Percentiles rank a stretch among this genome's conserved stretches.
Evolutionary conservation across 2,113 vertebrate species (phyloP).

Genomic region (Nerophis lumbriciformis): DNA sequence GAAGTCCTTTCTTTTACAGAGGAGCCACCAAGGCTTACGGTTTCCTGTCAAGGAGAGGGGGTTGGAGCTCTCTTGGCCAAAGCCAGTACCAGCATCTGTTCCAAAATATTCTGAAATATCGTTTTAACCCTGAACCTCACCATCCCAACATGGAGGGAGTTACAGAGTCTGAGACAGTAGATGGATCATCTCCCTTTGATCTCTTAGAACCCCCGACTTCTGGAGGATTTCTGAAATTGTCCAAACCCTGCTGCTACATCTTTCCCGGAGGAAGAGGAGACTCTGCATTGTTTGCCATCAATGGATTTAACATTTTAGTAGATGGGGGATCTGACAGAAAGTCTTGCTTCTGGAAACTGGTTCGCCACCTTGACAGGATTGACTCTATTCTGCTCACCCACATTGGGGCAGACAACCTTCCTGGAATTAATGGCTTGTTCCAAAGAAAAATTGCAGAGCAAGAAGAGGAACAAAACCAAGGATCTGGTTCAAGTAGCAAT

Average conservation of each 20-base stretch:
- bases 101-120: constrained; percentile 77
- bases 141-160: constrained; percentile 91
- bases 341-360: constrained; percentile 98
- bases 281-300: constrained; percentile 95
- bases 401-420: constrained; percentile 95
- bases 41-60: constrained; percentile 87
- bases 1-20: constrained; percentile 76
- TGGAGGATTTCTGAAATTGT: constrained; percentile 95
- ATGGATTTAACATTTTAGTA: constrained; percentile 95
- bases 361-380: constrained; percentile 91
- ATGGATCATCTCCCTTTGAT: constrained; percentile 91
- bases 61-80: constrained; percentile 85
- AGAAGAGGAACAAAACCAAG: constrained; percentile 89
- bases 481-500: constrained; percentile 84
- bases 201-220: constrained; percentile 95
- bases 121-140: constrained; percentile 81
- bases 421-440: constrained; percentile 92
- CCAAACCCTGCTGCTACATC: constrained; percentile 97
- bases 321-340: constrained; percentile 94
- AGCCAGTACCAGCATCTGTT: constrained; percentile 73
- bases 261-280: constrained; percentile 96
- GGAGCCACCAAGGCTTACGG: constrained; percentile 79
- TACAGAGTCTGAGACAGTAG: constrained; percentile 91
- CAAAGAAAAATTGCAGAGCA: constrained; percentile 95
- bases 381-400: constrained; percentile 95